Evolutionary conservation across 92 coral and sea anemone genomes (phyloP).

Genomic region (Anthopleura xanthogrammica): DNA sequence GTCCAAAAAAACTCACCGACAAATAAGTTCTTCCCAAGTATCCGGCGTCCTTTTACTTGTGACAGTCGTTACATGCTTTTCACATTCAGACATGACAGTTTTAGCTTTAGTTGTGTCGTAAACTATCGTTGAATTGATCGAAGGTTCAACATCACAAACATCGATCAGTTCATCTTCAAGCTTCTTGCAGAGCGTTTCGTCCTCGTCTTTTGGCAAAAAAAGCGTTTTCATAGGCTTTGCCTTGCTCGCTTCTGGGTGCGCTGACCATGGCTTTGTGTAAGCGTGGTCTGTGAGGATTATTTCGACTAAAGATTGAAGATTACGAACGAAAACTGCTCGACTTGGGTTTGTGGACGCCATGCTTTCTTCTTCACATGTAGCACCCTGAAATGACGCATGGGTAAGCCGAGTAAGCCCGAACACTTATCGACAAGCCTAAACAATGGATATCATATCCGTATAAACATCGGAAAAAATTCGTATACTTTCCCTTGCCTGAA

Average conservation of each 20-base stretch:
- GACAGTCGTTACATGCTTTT: conserved; percentile 86
- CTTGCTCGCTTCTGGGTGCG: conserved; percentile 89
- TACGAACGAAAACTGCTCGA: conserved; percentile 58
- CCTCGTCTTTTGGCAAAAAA: conserved; percentile 66
- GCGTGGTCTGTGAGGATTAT: conserved; percentile 88
- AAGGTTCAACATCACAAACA: conserved; percentile 62
- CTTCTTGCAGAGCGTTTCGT: conserved; percentile 31
- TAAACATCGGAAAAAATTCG: background rate
- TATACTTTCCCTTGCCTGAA: background rate
- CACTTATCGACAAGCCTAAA: background rate
- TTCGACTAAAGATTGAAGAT: conserved; percentile 80
- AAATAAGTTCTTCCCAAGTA: conserved; percentile 98
- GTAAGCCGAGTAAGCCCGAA: conserved; percentile 18
- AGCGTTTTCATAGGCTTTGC: conserved; percentile 88
- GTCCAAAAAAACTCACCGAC: conserved; percentile 57
- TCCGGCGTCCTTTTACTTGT: conserved; percentile 96
- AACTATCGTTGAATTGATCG: conserved; percentile 60
- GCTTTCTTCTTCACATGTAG: background rate
- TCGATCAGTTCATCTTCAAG: conserved; percentile 56
- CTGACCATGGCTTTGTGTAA: conserved; percentile 98
- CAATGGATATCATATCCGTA: background rate
- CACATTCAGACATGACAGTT: conserved; percentile 95
- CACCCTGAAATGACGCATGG: conserved; percentile 17
- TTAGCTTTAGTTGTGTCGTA: conserved; percentile 90
- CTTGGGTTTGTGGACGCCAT: conserved; percentile 32